A percentile compares a stretch with the other conserved stretches of the same genome.
These are phyloP conservation scores for Phoronis australis DNA, from an alignment of 2,888 invertebrate genomes.

Conservation along the genomic window DNA sequence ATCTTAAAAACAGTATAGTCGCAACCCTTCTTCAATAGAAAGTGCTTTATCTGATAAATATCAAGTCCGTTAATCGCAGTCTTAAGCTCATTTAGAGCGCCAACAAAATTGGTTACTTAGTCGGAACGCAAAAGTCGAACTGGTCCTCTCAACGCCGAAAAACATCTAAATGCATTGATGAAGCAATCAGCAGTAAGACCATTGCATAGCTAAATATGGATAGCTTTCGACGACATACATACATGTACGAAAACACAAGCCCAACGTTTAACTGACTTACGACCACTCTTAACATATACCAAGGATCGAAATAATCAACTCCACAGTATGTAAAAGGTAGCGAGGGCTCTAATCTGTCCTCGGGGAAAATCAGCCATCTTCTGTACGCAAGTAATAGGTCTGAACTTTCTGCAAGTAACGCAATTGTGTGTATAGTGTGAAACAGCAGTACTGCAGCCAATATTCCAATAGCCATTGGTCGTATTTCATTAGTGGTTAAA, in stretches of 20 bases:
- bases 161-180: not conserved
- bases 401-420: not conserved
- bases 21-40: not conserved
- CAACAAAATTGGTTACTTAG: not conserved
- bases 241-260: slow-evolving; percentile 1
- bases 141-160: not conserved
- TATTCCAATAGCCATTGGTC: not conserved
- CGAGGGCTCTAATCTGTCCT: not conserved
- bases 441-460: not conserved
- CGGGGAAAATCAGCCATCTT: not conserved
- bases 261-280: not conserved
- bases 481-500: not conserved
- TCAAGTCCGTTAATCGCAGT: not conserved
- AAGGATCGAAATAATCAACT: slow-evolving; percentile 1
- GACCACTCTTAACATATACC: not conserved
- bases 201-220: not conserved
- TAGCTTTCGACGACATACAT: not conserved
- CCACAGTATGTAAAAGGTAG: not conserved
- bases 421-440: not conserved
- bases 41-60: not conserved
- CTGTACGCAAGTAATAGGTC: not conserved
- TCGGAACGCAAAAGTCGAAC: not conserved
- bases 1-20: not conserved
- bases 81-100: not conserved
- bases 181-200: not conserved